phyloP scores from a whole-genome alignment of 2,888 invertebrate species.

The Parasteatoda lunata region DNA sequence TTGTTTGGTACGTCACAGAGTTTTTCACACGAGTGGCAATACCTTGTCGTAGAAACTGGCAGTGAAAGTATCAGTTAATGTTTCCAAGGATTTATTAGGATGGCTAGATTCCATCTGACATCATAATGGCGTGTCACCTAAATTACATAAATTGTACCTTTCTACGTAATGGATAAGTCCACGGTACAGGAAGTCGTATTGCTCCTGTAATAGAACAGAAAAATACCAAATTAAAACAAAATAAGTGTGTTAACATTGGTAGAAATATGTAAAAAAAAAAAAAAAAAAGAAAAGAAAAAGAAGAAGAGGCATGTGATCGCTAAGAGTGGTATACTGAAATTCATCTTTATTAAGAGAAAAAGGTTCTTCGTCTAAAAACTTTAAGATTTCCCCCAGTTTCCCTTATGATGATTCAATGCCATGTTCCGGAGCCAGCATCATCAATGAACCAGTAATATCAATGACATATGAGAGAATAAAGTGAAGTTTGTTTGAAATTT shows the following conservation, averaged over 20 bases:
- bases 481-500: too few species aligned
- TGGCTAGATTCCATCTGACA: slow-evolving; percentile 38
- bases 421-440: too few species aligned
- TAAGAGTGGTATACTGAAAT: background rate
- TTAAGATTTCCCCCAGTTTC: too few species aligned
- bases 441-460: too few species aligned
- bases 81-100: slow-evolving; percentile 24
- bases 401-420: too few species aligned
- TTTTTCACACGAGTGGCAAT: slow-evolving; percentile 19
- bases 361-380: too few species aligned
- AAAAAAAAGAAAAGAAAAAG: background rate
- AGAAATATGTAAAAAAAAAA: background rate
- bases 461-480: too few species aligned
- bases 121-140: slow-evolving; percentile 70
- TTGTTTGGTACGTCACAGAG: slow-evolving; percentile 41
- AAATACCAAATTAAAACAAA: too few species aligned
- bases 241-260: background rate
- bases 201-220: slow-evolving; percentile 79
- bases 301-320: background rate
- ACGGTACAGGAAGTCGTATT: slow-evolving; percentile 93
- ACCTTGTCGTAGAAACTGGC: slow-evolving; percentile 46
- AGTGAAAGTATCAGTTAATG: slow-evolving; percentile 53
- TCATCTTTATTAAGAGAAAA: too few species aligned
- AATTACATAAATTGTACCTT: slow-evolving; percentile 69
- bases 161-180: slow-evolving; percentile 79